Evolutionary conservation across 2,113 vertebrate genomes (phyloP), one percentile per base, ranked within the genome.

Genomic region (Acanthochromis polyacanthus): DNA sequence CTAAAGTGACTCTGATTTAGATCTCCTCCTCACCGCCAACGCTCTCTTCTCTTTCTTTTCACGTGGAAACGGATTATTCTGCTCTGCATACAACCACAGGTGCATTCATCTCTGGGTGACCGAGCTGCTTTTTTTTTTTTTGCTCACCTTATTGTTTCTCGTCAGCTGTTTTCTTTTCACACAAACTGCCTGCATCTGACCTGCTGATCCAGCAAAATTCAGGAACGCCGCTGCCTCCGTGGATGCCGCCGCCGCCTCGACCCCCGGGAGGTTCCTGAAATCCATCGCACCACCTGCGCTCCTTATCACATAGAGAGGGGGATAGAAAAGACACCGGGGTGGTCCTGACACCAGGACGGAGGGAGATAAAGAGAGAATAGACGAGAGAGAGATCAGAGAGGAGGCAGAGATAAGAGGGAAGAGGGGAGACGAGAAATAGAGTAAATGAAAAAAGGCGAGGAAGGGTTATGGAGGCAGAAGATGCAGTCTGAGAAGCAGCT

Each of bases 101-200:
- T 60, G 68, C 74, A 62, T 86, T 88, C 73, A 80, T 78, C 81
- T 84, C 43, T 1, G 52, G 48, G 52, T 58, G 79, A 74, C 83
- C 83, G 10, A 63, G 59, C 67, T n/a, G n/a, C 30, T 30, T 71
- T 78, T 25, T 25, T 25, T 25, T 25, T 25, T 25, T 25, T 62
- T 22, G 73, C 81, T 76, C 52, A 12, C 30, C 71, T 73, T 63
- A 8, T 76, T 78, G 75, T 75, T 70, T 75, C 73, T 46, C 75
- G 82, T 90, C 88, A 86, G 88, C 84, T 82, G 78, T 84, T 90
- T 90, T 86, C 75, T 70, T 59, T 48, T 63, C 43, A 7, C 46
- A 36, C 23, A 28, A 10, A 61, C 59, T 25, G 22, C 55, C 72
- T 78, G 68, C 74, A 28, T 66, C 80, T 62, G 82, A 88, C 82